Percentiles rank a stretch among this genome's conserved stretches.
Evolutionary conservation across 2,797 vertebrate genomes (phyloP).

Genomic region (Enteromius mattozi): DNA sequence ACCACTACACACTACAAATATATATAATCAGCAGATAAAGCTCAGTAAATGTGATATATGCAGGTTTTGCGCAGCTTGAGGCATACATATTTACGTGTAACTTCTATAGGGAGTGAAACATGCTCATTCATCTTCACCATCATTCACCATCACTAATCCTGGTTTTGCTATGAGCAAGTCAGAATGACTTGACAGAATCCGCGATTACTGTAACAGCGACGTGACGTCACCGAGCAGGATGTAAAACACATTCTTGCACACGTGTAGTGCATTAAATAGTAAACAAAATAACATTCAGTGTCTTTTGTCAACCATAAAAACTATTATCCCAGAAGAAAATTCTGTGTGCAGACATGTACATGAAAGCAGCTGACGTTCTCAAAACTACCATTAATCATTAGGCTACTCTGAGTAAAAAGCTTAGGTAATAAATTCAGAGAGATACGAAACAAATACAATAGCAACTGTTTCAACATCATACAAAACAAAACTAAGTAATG

Average conservation of each 20-base stretch:
- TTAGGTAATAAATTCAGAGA: neutral
- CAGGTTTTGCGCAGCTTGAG: neutral
- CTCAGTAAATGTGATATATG: neutral
- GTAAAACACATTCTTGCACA: neutral
- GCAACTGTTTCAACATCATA: neutral
- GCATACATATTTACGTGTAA: neutral
- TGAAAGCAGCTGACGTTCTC: neutral
- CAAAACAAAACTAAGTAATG: neutral
- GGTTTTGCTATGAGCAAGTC: slow-evolving; percentile 36
- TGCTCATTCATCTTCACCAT: too few relatives aligned
- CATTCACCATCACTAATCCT: neutral
- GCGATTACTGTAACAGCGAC: neutral
- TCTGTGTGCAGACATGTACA: too few relatives aligned
- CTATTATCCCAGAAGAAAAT: neutral
- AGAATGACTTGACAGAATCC: slow-evolving; percentile 56
- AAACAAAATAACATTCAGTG: neutral
- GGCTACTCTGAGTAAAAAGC: neutral
- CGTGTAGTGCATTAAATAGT: neutral
- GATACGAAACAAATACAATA: neutral
- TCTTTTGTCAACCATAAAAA: neutral
- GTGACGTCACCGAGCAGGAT: neutral
- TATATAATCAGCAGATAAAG: neutral
- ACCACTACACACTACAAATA: neutral
- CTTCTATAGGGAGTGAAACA: neutral
- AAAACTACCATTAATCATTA: neutral